Evolutionary conservation across 1,140 invertebrate species (phyloP).

Genomic region (Whitmania pigra): DNA sequence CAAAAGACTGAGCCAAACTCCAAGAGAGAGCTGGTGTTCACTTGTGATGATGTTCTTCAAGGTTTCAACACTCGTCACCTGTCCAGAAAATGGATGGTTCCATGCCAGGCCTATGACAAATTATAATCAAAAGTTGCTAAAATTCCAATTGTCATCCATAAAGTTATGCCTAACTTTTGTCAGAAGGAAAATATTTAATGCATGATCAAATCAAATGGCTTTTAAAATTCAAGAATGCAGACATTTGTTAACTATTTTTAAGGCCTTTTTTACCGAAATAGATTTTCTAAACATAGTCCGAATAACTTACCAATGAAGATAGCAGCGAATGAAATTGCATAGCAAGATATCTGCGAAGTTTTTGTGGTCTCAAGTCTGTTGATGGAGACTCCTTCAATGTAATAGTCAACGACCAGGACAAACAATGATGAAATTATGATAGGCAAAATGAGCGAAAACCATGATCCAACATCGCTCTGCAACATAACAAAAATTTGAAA

Average conservation of each 20-base stretch:
- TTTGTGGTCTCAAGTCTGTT: conserved; percentile 34
- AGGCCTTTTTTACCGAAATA: too few species aligned
- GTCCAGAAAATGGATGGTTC: conserved; percentile 20
- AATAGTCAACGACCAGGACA: conserved; percentile 46
- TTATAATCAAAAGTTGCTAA: too few species aligned
- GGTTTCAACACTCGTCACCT: conserved; percentile 35
- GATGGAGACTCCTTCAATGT: conserved; percentile 41
- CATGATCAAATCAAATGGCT: too few species aligned
- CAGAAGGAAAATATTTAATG: too few species aligned
- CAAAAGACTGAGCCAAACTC: conserved; percentile 42
- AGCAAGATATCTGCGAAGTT: conserved; percentile 32
- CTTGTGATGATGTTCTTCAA: conserved; percentile 37
- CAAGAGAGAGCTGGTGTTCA: conserved; percentile 44
- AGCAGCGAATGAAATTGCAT: conserved; percentile 35
- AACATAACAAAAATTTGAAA: not conserved
- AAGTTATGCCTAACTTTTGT: too few species aligned
- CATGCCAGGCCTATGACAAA: too few species aligned
- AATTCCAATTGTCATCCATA: too few species aligned
- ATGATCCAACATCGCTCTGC: conserved; percentile 29
- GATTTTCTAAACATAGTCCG: too few species aligned
- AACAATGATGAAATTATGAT: conserved; percentile 40
- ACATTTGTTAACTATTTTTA: too few species aligned
- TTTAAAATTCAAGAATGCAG: too few species aligned
- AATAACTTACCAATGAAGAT: conserved; percentile 34
- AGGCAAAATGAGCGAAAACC: conserved; percentile 37